Base-by-base conservation (phyloP, 2,113 vertebrate genomes). In the Lepus timidus region DNA sequence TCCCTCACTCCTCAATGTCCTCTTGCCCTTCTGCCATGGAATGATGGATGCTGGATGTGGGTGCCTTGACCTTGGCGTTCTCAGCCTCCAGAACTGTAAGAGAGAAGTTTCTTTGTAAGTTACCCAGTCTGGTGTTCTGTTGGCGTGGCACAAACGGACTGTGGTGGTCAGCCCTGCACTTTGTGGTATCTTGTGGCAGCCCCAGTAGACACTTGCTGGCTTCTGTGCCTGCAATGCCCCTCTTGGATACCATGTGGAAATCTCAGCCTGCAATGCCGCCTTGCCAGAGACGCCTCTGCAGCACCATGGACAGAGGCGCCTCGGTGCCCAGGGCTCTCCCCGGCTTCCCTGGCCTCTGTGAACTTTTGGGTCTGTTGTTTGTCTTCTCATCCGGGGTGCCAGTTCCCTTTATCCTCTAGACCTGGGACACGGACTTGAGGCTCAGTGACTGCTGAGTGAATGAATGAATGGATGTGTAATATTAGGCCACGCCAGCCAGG, bases 1-100 rank as follows among this genome's bases (percentile, higher is more conserved):
- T 33, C 3, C 33, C 20, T 23, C 10, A 3, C 12, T 6, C 1
- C 9, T 1, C 16, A 6, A n/a, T 22, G 17, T 19, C 1, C 51
- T n/a, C 6, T 12, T 29, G 3, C 22, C 22, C 23, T 51, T 44
- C 74, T 76, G 13, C 44, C 17, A 16, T 19, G 19, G 13, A 58
- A 58, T 14, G 55, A 58, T 58, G 55, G 14, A 58, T 58, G 55
- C 55, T 16, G 55, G 13, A 58, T 5, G 19, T 14, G 19, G 17
- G 55, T 16, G 19, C 33, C n/a, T 71, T 33, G 68, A 36, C 68
- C 68, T 71, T 71, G 68, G 68, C 36, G 19, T 68, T n/a, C n/a
- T 9, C n/a, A 19, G 6, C n/a, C 36, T 83, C 44, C 17, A 22
- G 17, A 65, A 29, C 64, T 27, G 19, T 36, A 6, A 9, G 36